Evolutionary conservation across 2,113 vertebrate species (phyloP), one percentile per base, ranked within the genome.

Genomic region (Bubo scandiacus): DNA sequence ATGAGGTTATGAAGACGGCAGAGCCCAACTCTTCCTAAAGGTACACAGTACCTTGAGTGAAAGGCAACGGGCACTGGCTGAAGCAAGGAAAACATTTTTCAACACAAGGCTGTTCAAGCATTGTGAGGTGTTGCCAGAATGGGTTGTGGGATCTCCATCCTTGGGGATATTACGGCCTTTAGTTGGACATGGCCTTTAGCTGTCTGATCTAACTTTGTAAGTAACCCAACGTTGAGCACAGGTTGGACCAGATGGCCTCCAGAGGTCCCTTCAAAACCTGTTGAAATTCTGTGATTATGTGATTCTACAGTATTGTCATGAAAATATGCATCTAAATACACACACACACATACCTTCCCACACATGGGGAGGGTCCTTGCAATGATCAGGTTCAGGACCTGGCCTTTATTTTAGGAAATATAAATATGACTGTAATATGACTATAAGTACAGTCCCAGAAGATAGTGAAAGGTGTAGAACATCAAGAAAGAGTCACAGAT

Each of bases 51-150:
- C 14, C 0, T 3, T 9, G 19, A 65, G 4, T 20, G 55, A 36
- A 51, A 54, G 34, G 55, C 30, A 65, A 38, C 18, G 26, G 34
- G 32, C 30, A 47, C 13, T 1, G 2, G 14, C 15, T 59, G 23
- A 51, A 65, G 25, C 38, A 54, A 81, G 58, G 17, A 6, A 75
- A 81, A 70, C 1, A 2, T 19, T 45, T 62, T 70, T 52, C 47
- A 68, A 20, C 25, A 43, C 0, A 4, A 52, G 29, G 9, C 4
- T 75, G 18, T 20, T 80, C 0, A 1, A 52, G 18, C 14, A 45
- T 0, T 83, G 27, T 12, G 25, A 81, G 5, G 21, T 47, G 23
- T 71, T 88, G 10, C 30, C 59, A 58, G 25, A 15, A 19, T 13
- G 32, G 6, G 5, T 3, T 86, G 51, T 40, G 25, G 12, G 40